Base-by-base conservation (phyloP, 2,797 vertebrate genomes). In the Diglossa cyanea region DNA sequence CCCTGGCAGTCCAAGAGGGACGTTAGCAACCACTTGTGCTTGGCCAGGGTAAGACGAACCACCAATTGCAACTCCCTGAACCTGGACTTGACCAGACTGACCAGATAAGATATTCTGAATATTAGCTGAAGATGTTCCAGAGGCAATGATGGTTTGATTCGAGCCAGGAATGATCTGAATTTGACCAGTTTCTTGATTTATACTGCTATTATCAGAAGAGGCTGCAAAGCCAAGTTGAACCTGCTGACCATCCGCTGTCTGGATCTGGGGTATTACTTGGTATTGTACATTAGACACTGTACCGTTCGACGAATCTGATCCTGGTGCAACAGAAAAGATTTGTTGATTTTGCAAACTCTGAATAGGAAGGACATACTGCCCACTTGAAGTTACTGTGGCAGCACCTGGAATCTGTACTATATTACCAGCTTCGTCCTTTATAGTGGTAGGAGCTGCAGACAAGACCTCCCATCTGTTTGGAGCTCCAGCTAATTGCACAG, bases 261-360 rank as follows among this genome's bases (percentile, higher is more conserved):
- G 99, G 97, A 99, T 98, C 98, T 99, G 99, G 98, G 99, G 99
- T 98, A 99, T 99, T 98, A 99, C 99, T 98, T 99, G 99, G 98
- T 99, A 99, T 88, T 99, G 99, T 98, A 99, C 99, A 95, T 98
- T 99, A 98, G 99, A 99, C 98, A 99, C 99, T 97, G 99, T 98
- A 98, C 98, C 98, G 97, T 98, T 98, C 95, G 99, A 98, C 92
- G 98, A 96, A 93, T 99, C 99, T 75, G 98, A 98, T 98, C 99
- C 99, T 92, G 99, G 98, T 66, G 99, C 98, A 97, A 99, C 99
- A 97, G 98, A 98, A 98, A 99, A 99, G 96, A 99, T 99, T 96
- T 99, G 98, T 95, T 99, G 99, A 98, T 98, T 99, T 97, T 99
- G 99, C 97, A 99, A 98, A 98, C 98, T 99, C 97, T 99, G 99